A percentile compares a stretch with the other conserved stretches of the same genome.
These are phyloP conservation scores for Centropus unirufus DNA, from an alignment of 2,113 vertebrate genomes.

Conservation along the genomic window DNA sequence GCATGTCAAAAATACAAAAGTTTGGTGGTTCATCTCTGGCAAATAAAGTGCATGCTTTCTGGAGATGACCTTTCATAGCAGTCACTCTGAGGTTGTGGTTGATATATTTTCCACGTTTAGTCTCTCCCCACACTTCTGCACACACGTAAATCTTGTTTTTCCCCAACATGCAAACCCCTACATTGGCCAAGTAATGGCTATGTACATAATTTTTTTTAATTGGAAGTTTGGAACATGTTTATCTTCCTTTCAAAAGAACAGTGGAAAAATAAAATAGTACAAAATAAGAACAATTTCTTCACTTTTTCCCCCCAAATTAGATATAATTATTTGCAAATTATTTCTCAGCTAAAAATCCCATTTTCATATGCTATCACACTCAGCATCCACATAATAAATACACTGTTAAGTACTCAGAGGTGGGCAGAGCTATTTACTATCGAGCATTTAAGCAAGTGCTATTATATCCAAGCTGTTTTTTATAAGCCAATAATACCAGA, in stretches of 20 bases:
- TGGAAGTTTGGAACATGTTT: background rate
- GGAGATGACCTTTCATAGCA: background rate
- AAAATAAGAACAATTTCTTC: constrained; percentile 1
- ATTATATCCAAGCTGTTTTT: background rate
- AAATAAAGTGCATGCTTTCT: background rate
- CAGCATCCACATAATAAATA: background rate
- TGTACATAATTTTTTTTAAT: background rate
- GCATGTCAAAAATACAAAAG: background rate
- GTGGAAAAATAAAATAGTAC: background rate
- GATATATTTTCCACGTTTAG: background rate
- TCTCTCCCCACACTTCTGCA: background rate
- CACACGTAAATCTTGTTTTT: background rate
- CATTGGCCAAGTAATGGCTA: background rate
- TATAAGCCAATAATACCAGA: background rate
- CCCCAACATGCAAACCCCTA: background rate
- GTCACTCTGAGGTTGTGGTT: background rate
- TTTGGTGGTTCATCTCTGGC: background rate
- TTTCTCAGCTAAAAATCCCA: background rate
- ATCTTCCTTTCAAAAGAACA: background rate
- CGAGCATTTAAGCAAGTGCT: background rate
- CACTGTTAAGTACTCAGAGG: background rate
- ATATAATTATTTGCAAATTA: background rate
- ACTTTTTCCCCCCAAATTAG: background rate
- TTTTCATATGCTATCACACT: background rate
- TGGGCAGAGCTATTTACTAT: background rate